Evolutionary conservation across 2,797 vertebrate genomes (phyloP), one percentile per base, ranked within the genome.

Genomic region (Molossus molossus): DNA sequence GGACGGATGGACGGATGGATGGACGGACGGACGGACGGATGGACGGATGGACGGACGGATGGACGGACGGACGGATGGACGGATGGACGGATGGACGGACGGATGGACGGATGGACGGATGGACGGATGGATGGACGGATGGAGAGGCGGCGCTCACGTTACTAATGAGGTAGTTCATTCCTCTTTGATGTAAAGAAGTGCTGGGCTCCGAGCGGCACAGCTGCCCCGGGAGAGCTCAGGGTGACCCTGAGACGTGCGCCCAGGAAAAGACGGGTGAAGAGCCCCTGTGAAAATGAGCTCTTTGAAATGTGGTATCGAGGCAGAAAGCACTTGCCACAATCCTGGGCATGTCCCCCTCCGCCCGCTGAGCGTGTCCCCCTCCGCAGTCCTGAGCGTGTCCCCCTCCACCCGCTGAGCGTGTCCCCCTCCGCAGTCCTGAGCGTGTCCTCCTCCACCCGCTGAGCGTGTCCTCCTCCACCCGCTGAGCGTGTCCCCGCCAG

Each of bases 111-210:
- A 33, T 33, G 33, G 33, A 33, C 3, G 33, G 33, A 33, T 3
- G 33, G 33, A 33, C 3, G 33, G 96, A 92, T 87, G 45, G 97
- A 97, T 90, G 85, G 96, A 94, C 73, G 83, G 97, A 97, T 97
- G 96, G 89, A 96, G 98, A 95, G 93, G 94, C 80, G 65, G 90
- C 69, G 83, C 81, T 10, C 89, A 58, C 25, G 6, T 97, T 81
- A 85, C 73, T 97, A 86, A 97, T 97, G 77, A 90, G 91, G 60
- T 53, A 82, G 94, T 93, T 96, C 83, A 95, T 96, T 93, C 93
- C 89, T 89, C 91, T 91, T 95, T 79, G 91, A 86, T 96, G 94
- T 85, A 6, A 75, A 94, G 33, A 33, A 33, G 33, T 33, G 33
- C 33, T 33, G 33, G 33, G 33, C 33, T 33, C 33, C 33, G 33